These are phyloP conservation scores for Erebia ligea DNA, from an alignment of 2,888 invertebrate species.

Conservation along the genomic window DNA sequence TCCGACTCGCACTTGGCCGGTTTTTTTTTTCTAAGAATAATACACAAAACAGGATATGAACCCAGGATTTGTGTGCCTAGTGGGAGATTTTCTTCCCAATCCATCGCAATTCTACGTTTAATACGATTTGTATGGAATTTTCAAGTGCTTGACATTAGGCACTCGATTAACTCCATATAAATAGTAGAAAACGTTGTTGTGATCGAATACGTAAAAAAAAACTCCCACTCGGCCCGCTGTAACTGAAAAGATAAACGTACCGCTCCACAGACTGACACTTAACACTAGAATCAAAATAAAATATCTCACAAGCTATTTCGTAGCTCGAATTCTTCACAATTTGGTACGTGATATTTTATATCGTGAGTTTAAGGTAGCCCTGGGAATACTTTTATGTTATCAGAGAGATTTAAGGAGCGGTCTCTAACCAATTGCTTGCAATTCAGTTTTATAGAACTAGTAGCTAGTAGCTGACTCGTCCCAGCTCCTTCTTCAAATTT, in stretches of 20 bases:
- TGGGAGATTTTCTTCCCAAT: no score
- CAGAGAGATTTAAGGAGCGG: neutral
- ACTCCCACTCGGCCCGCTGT: no score
- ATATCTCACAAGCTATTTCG: neutral
- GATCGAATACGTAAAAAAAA: no score
- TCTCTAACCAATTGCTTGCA: neutral
- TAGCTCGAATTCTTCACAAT: neutral
- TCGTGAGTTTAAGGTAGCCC: neutral
- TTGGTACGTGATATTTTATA: constrained; percentile 3
- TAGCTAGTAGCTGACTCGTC: neutral
- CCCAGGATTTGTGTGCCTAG: no score
- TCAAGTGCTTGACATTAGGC: no score
- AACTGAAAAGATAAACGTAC: neutral
- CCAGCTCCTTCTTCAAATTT: neutral
- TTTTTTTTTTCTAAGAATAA: no score
- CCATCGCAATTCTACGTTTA: no score
- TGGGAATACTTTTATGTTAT: constrained; percentile 14
- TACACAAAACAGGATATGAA: no score
- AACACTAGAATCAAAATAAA: constrained; percentile 1
- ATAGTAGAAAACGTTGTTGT: no score
- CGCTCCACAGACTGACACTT: neutral
- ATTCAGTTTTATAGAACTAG: neutral
- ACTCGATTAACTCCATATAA: no score
- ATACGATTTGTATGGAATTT: no score
- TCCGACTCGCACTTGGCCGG: no score